Evolutionary conservation across 2,888 invertebrate genomes (phyloP), one percentile per base, ranked within the genome.

Genomic region (Eudemis profundana): DNA sequence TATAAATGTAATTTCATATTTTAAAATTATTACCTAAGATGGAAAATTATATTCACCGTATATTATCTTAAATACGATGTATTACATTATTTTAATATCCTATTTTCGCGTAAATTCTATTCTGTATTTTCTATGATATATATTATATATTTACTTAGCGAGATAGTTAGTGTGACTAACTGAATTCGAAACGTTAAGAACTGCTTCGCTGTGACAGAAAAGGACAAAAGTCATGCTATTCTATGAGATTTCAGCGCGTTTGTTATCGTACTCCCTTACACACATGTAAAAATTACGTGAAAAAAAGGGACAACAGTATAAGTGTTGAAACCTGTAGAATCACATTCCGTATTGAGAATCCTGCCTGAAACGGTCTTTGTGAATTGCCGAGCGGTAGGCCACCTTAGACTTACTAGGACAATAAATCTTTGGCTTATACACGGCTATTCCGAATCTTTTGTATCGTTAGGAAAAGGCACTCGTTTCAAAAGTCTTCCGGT

Each of bases 321-420:
- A 33, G 33, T 10, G 33, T 2, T 33, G 33, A 2, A 33, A 33
- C 33, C 33, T 10, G 8, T 33, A 8, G 5, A 33, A 33, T n/a
- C n/a, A 33, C 33, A 10, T 10, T 2, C 46, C 33, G 44, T 27
- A 46, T 49, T 8, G 21, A 56, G 40, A 54, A 60, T 46, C 51
- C 64, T 40, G 65, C 29, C 59, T 53, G 60, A 47, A 47, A 60
- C 54, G 53, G 40, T 61, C 29, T 49, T 54, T 53, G 40, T 53
- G 56, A 44, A 57, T 49, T 14, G 72, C 74, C 71, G 71, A 77
- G 79, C 77, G 82, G 78, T 82, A 82, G 85, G 84, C 82, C 83
- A 87, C 80, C 83, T 84, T 89, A 89, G 90, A 90, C 89, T 90
- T 86, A 89, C 86, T 90, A 87, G 85, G 91, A 92, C 92, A 92